Base-by-base conservation (phyloP, 2,888 invertebrate genomes). In the Epistrophe grossulariae region DNA sequence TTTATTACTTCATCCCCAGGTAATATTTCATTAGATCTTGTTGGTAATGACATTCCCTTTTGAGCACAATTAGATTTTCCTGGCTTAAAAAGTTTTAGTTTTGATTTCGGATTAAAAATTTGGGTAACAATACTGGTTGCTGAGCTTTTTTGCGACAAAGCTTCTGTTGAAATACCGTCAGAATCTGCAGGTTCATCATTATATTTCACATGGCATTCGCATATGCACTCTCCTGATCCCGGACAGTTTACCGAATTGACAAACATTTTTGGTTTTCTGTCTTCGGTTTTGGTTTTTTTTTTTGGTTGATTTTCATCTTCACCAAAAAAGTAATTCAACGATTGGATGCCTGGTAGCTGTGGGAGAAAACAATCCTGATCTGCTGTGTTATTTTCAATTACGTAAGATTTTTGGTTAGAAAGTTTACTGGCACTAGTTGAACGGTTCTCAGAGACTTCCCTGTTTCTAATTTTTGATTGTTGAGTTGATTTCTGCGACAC, bases 301-400 rank as follows among this genome's bases (percentile, higher is more conserved):
- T 35, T 17, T 24, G 24, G 1, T 1, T 11, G 3, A 35, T 66
- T 66, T 35, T 35, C 35, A 19, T 11, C 11, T 19, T 9, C 50
- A 15, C 48, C 71, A 13, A 79, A 79, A 24, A 72, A 55, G 28
- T 62, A 45, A 15, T 72, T 72, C 15, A 72, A 38, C 1, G 79
- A 79, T 13, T 55, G 24, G 0, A 72, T 5, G 0, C 72, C 79
- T n/a, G 72, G 79, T n/a, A 79, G 62, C 13, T 45, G 38, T 9
- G 50, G 52, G 9, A 79, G n/a, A 9, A 11, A 11, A 10, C 43
- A 11, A n/a, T 55, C 50, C 17, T 19, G 6, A 50, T 31, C 31
- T 6, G 19, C 13, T 4, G 50, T 8, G 4, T 43, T n/a, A 8
- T 17, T 50, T 38, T 50, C 50, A 24, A 50, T n/a, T 4, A 48